These are phyloP conservation scores for Chionomys nivalis DNA, from an alignment of 2,113 vertebrate species.

Conservation along the genomic window DNA sequence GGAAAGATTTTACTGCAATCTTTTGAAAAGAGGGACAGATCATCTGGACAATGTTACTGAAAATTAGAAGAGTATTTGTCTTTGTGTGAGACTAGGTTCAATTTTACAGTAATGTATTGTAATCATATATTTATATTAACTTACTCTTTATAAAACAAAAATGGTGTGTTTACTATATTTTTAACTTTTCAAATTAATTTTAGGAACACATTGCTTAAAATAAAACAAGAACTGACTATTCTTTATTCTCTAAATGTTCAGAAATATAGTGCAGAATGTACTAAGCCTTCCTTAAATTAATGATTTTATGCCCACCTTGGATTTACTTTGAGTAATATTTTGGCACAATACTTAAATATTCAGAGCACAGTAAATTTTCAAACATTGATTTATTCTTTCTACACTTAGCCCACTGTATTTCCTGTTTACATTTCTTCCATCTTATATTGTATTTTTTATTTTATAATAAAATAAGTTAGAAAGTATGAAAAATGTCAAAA, in stretches of 20 bases:
- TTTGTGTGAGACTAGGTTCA: neutral
- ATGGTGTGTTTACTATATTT: neutral
- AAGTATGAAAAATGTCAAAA: neutral
- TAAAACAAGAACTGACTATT: neutral
- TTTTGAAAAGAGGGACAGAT: neutral
- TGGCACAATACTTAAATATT: neutral
- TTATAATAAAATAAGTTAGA: neutral
- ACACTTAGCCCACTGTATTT: neutral
- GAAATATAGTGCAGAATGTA: conserved; percentile 32
- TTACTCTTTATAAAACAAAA: neutral
- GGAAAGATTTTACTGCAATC: neutral
- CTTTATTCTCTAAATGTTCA: conserved; percentile 19
- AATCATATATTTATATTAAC: neutral
- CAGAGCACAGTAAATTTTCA: neutral
- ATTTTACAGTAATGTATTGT: fast-evolving
- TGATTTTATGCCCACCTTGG: neutral
- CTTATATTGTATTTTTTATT: neutral
- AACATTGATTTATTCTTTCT: neutral
- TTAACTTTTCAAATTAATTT: conserved; percentile 37
- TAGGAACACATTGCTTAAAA: conserved; percentile 15
- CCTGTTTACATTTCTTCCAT: neutral
- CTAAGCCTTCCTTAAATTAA: neutral
- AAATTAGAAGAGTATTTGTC: neutral
- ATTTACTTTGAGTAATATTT: neutral
- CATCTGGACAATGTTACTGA: neutral